Evolutionary conservation across 2,113 vertebrate genomes (phyloP).

Genomic region (Hippoglossus stenolepis): DNA sequence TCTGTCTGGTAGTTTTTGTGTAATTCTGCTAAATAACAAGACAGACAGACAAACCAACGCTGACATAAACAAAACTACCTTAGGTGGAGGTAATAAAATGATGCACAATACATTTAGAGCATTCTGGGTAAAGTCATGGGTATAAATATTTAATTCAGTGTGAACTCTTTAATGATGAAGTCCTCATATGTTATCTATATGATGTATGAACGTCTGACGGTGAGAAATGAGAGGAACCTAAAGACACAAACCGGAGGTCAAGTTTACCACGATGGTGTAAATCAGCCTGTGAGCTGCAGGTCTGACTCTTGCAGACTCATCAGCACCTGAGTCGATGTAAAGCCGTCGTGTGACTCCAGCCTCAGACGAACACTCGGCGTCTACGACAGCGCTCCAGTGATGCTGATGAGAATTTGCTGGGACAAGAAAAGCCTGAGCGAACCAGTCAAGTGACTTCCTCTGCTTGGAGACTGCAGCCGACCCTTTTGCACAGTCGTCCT

Average conservation of each 20-base stretch:
- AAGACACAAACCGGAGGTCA: no score
- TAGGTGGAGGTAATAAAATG: no score
- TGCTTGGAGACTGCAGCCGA: conserved; percentile 56
- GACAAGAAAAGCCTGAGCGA: neutral
- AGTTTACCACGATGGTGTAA: no score
- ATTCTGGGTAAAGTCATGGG: neutral
- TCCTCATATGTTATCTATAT: neutral
- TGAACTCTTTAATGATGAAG: neutral
- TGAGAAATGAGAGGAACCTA: neutral
- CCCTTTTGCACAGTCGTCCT: conserved; percentile 43
- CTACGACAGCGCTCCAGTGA: neutral
- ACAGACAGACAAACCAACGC: no score
- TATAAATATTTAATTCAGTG: neutral
- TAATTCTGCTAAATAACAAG: no score
- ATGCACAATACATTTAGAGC: no score
- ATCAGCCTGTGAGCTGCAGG: neutral
- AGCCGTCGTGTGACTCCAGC: neutral
- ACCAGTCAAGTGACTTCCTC: conserved; percentile 34
- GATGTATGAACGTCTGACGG: no score
- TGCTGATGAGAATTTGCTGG: conserved; percentile 8
- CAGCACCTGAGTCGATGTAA: neutral
- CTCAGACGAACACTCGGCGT: rapidly evolving
- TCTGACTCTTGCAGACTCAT: neutral
- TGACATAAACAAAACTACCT: no score
- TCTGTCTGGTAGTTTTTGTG: no score